phyloP scores from a whole-genome alignment of 1,140 invertebrate species.

The Achatina immaculata region DNA sequence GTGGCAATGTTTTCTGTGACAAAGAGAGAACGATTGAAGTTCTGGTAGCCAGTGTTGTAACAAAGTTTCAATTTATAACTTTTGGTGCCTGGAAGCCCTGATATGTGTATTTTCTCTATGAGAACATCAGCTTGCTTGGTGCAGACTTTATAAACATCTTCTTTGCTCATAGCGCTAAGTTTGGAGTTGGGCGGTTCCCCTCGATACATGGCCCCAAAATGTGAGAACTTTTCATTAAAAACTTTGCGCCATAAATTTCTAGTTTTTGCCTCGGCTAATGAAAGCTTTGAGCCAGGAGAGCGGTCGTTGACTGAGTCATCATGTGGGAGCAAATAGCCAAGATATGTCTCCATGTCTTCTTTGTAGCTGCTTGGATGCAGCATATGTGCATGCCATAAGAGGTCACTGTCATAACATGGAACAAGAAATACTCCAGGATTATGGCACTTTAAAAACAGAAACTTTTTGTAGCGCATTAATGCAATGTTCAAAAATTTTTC shows the following conservation, averaged over 20 bases:
- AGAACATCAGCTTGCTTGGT: slow-evolving; percentile 59
- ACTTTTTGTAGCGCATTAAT: slow-evolving; percentile 72
- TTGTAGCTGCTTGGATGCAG: slow-evolving; percentile 69
- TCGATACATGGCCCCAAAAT: slow-evolving; percentile 68
- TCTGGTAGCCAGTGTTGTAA: slow-evolving; percentile 51
- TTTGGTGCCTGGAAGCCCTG: slow-evolving; percentile 55
- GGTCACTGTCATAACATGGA: slow-evolving; percentile 74
- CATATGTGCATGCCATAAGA: slow-evolving; percentile 74
- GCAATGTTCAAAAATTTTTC: slow-evolving; percentile 69
- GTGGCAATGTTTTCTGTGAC: slow-evolving; percentile 46
- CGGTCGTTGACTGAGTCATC: slow-evolving; percentile 72
- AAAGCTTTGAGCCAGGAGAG: slow-evolving; percentile 67
- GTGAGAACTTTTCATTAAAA: slow-evolving; percentile 60
- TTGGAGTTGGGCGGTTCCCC: slow-evolving; percentile 56
- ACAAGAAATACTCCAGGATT: slow-evolving; percentile 71
- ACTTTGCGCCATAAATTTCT: slow-evolving; percentile 56
- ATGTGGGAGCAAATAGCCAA: slow-evolving; percentile 68
- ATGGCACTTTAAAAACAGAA: slow-evolving; percentile 70
- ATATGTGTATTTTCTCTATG: slow-evolving; percentile 54
- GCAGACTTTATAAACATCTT: slow-evolving; percentile 48
- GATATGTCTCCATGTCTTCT: slow-evolving; percentile 67
- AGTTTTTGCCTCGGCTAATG: slow-evolving; percentile 53
- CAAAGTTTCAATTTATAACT: slow-evolving; percentile 46
- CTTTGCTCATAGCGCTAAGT: slow-evolving; percentile 42
- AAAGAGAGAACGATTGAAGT: slow-evolving; percentile 44